Conservation (phyloP, 1,140 invertebrate species). For the Laupala kohalensis region DNA sequence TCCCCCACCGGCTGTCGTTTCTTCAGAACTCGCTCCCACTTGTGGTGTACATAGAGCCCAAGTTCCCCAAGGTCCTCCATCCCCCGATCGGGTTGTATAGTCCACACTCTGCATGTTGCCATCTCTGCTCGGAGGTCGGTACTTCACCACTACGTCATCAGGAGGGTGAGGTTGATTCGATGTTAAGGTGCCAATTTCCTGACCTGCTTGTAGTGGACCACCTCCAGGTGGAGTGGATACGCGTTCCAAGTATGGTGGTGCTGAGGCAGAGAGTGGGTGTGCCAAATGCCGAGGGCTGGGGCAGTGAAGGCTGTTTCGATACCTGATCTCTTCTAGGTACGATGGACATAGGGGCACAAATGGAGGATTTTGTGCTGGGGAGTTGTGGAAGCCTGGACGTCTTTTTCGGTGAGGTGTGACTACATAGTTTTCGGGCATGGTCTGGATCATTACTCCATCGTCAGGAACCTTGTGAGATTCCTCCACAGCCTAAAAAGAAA, state of each 20-base stretch:
- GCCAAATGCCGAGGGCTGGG: conserved; percentile 19
- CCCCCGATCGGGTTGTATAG: conserved; percentile 26
- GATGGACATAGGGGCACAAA: conserved; percentile 65
- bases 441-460: conserved; percentile 3
- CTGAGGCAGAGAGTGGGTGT: conserved; percentile 52
- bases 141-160: conserved; percentile 41
- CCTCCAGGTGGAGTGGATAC: not conserved
- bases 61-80: conserved; percentile 38
- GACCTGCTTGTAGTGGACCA: not conserved
- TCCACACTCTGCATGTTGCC: conserved; percentile 22
- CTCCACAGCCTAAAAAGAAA: conserved; percentile 29
- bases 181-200: not conserved
- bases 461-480: conserved; percentile 24
- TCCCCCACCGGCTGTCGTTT: conserved; percentile 11
- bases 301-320: not conserved
- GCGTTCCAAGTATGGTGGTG: conserved; percentile 47
- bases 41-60: conserved; percentile 51
- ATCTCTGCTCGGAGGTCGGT: conserved; percentile 54
- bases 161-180: not conserved
- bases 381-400: conserved; percentile 69
- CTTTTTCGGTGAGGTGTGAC: conserved; percentile 72
- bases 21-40: conserved; percentile 28
- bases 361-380: conserved; percentile 68
- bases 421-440: conserved; percentile 44
- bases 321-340: conserved; percentile 44